Base-by-base conservation (phyloP, 2,888 invertebrate genomes). In the Leucozona laternaria region DNA sequence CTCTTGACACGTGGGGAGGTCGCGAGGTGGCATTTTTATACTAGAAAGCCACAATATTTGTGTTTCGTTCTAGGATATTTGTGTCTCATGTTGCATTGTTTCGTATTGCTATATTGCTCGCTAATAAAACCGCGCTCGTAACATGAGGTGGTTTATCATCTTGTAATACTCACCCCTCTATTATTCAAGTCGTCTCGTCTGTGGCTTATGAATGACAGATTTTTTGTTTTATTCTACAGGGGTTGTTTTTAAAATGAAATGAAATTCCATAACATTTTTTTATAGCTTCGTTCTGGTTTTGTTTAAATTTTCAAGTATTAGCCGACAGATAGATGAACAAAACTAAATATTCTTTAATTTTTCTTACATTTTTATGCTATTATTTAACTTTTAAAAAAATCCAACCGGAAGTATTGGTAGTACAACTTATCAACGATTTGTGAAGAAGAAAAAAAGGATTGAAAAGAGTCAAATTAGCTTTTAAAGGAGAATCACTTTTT, bases 41-140 rank as follows among this genome's bases (percentile, higher is more conserved):
- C 43, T 64, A 57, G 78, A 75, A 82, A 86, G 75, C 82, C 86
- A 79, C 78, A 86, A 86, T 86, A 79, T 86, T 82, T 82, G 73
- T 78, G 58, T 82, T 78, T 68, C 37, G 37, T 75, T 53, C 60
- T 17, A 48, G 11, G 64, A 66, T 53, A 71, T 75, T 79, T 66
- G 58, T 66, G 37, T 78, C n/a, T 68, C 86, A 75, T 64, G 66
- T 86, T 86, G 81, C 86, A 78, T 55, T 82, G 86, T 79, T 78
- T 86, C 79, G 31, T 79, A 25, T 70, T 86, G 78, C 62, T 82
- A 31, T 13, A 22, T 57, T 34, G 17, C 20, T 64, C 64, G 73
- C 70, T 79, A 79, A 86, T 82, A 64, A 86, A 86, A 86, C 82
- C 82, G 82, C 82, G 60, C 4, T 8, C 1, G 82, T 78, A 86